Base-by-base conservation (phyloP, 1,140 invertebrate genomes). In the Drosophila nigrodunni region DNA sequence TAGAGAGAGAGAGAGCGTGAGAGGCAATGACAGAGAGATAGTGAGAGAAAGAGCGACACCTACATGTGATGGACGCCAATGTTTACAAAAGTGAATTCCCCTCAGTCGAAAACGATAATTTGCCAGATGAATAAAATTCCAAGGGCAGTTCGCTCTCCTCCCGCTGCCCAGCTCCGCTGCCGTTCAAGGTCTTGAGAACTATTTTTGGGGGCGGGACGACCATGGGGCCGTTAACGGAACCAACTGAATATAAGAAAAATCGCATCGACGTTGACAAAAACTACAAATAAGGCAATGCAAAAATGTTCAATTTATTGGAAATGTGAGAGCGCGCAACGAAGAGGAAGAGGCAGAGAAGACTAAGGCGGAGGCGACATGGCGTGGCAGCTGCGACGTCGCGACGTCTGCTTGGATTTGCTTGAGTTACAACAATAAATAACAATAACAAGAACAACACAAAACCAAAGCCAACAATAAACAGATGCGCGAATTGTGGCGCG, bases 251-350 rank as follows among this genome's bases (percentile, higher is more conserved):
- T 57, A 69, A 81, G 72, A 76, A 82, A 81, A 83, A 77, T 67
- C 77, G 72, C 66, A 73, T 62, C 57, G 49, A 46, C 57, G 67
- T 79, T 71, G 71, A 81, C 70, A 81, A 86, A 89, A 89, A 81
- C 80, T 78, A 89, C 85, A 81, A 89, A 89, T 81, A 89, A 85
- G 85, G 85, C 66, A 89, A 89, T 90, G 85, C 86, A 90, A 85
- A 89, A 83, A 68, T 41, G 64, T 76, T 71, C 39, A 71, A 77
- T 81, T 76, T 89, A 88, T 80, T 82, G 78, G 75, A 82, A 82
- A 83, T 82, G 68, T 52, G 54, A 58, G 60, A 71, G 52, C 57
- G 61, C 44, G 55, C 39, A 11, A 41, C 39, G 39, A 3, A 30
- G 25, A 30, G 25, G 3, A 30, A 30, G 25, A 30, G 25, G 25